Evolutionary conservation across 2,113 vertebrate species (phyloP), one percentile per base, ranked within the genome.

Genomic region (Thunnus thynnus): DNA sequence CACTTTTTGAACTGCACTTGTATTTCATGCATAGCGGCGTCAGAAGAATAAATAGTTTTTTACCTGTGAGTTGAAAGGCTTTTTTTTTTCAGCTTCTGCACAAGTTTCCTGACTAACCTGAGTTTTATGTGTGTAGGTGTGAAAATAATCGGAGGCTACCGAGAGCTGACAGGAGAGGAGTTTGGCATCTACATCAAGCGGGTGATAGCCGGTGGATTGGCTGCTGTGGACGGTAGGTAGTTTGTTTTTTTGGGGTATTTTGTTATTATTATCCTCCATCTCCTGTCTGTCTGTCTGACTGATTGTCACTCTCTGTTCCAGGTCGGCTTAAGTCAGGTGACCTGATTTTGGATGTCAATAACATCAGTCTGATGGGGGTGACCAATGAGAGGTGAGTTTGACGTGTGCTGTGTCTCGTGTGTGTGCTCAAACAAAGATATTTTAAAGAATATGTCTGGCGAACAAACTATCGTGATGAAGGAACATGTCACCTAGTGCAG

Each of bases 121-220:
- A 58, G 20, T 30, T 48, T 44, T 27, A 9, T 51, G 12, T 63
- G 2, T 11, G 18, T 51, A 97, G 97, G 97, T 72, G 95, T 97
- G 86, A 97, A 97, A 88, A 94, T 97, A 70, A 96, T 96, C 54
- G 96, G 97, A 18, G 96, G 96, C 32, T 96, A 95, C 91, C 83
- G 92, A 52, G 95, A 95, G 68, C 85, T 93, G 80, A 96, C 94
- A 0, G 95, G 95, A 55, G 96, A 97, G 84, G 96, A 97, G 81
- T 97, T 95, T 72, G 97, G 96, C 7, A 95, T 97, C 90, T 97
- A 95, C 87, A 94, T 97, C 66, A 97, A 97, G 88, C 89, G 96
- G 72, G 93, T 97, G 86, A 91, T 97, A 0, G 92, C 92, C 1
- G 95, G 96, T 2, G 96, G 96, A 0, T 64, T 96, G 81, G 96